These are phyloP conservation scores for Vidua chalybeata DNA, from an alignment of 2,113 vertebrate genomes.

Conservation along the genomic window DNA sequence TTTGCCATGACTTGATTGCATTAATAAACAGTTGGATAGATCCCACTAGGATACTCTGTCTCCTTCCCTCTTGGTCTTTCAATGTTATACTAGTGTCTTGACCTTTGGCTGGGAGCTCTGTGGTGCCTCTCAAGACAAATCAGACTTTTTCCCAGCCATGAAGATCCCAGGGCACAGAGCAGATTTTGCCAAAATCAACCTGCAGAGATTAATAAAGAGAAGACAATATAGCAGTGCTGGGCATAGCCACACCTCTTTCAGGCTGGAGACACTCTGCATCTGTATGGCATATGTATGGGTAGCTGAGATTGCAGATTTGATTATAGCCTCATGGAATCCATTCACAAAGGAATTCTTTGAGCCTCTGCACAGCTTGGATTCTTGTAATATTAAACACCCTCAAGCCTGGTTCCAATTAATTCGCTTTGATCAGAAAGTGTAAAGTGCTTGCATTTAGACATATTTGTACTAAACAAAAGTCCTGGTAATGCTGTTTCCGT, in stretches of 20 bases:
- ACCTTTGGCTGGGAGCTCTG: background rate
- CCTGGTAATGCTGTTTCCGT: background rate
- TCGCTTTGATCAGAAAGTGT: background rate
- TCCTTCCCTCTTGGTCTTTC: background rate
- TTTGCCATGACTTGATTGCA: background rate
- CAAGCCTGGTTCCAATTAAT: background rate
- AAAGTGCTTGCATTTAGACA: background rate
- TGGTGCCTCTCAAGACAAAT: background rate
- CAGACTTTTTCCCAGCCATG: background rate
- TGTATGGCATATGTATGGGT: background rate
- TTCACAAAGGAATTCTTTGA: background rate
- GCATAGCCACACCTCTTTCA: background rate
- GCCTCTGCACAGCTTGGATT: background rate
- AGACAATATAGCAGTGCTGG: background rate
- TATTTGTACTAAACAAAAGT: background rate
- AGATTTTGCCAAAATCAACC: background rate
- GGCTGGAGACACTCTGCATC: background rate
- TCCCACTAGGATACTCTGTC: background rate
- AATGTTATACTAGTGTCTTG: background rate
- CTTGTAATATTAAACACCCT: background rate
- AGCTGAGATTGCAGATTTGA: background rate
- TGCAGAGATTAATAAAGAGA: background rate
- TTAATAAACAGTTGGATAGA: background rate
- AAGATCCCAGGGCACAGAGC: background rate
- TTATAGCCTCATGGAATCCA: background rate